Evolutionary conservation across 2,888 invertebrate species (phyloP).

Genomic region (Dysmachus trigonus): DNA sequence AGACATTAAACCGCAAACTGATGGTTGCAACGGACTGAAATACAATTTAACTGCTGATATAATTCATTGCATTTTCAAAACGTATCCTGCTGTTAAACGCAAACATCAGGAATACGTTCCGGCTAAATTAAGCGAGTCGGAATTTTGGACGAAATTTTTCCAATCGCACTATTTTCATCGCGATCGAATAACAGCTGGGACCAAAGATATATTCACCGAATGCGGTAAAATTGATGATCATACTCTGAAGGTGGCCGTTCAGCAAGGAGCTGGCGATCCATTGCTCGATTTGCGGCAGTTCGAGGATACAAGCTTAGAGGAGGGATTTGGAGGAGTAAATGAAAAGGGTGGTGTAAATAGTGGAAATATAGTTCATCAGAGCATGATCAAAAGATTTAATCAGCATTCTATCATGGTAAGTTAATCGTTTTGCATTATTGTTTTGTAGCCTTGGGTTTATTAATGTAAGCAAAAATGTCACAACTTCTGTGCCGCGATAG

Average conservation of each 20-base stretch:
- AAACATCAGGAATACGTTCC: slow-evolving; percentile 98
- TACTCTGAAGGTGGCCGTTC: slow-evolving; percentile 78
- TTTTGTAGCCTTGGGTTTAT: background rate
- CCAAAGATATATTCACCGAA: slow-evolving; percentile 96
- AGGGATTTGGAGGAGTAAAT: slow-evolving; percentile 70
- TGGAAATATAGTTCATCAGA: slow-evolving; percentile 82
- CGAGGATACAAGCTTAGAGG: slow-evolving; percentile 73
- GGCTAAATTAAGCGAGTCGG: slow-evolving; percentile 90
- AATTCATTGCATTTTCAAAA: slow-evolving; percentile 98
- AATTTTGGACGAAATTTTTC: slow-evolving; percentile 99
- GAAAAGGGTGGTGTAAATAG: slow-evolving; percentile 61
- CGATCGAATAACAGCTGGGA: slow-evolving; percentile 87
- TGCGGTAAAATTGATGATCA: slow-evolving; percentile 96
- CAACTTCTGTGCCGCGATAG: too few relatives aligned
- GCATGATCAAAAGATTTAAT: slow-evolving; percentile 95
- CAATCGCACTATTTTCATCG: slow-evolving; percentile 99
- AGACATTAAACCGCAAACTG: slow-evolving; percentile 96
- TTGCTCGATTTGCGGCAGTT: slow-evolving; percentile 85
- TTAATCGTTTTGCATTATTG: background rate
- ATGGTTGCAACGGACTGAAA: slow-evolving; percentile 95
- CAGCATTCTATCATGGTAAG: slow-evolving; percentile 96
- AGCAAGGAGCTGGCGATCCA: slow-evolving; percentile 81
- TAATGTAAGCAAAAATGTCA: too few relatives aligned
- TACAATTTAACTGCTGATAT: slow-evolving; percentile 97
- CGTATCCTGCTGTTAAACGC: slow-evolving; percentile 97